Evolutionary conservation across 2,888 invertebrate genomes (phyloP), one percentile per base, ranked within the genome.

Genomic region (Phaedon cochleariae): DNA sequence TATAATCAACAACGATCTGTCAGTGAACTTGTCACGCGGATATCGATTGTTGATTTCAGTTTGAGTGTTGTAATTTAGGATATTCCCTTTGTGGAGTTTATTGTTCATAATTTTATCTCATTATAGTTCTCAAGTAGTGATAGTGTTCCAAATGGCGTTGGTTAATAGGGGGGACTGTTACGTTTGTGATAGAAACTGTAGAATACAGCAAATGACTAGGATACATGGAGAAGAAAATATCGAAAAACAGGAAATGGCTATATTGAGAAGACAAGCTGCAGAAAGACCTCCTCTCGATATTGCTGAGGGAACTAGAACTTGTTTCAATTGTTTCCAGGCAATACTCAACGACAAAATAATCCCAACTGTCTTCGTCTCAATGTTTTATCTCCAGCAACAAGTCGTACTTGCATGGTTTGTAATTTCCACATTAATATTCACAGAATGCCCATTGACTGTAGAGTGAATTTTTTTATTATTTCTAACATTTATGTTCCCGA

Each of bases 171-270:
- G 6, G 31, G 31, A 34, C 31, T 34, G 31, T 34, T 34, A 34
- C 31, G 31, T 34, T 34, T 34, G 31, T 34, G 4, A 34, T 34
- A 34, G 31, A 34, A 49, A 49, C 20, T 49, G 49, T 7, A 49
- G 49, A 49, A 49, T 49, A 20, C 49, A 49, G 49, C 49, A 20
- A 49, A 49, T 49, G 49, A 49, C 49, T 49, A 49, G 49, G 49
- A 21, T 49, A 49, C 20, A 49, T 49, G 49, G 20, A 21, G 49
- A 49, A 49, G 49, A 49, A 49, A 49, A 49, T 49, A 10, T 49
- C 18, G 49, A 49, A 20, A 20, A 49, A 49, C 31, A 34, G 9
- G 31, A 34, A 34, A 34, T 34, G 31, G 31, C 21, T 49, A 21
- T 49, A 49, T 49, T 49, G 10, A 49, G 49, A 49, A 49, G 20